These are phyloP conservation scores for Lepus americanus DNA, from an alignment of 2,113 vertebrate genomes.

Conservation along the genomic window DNA sequence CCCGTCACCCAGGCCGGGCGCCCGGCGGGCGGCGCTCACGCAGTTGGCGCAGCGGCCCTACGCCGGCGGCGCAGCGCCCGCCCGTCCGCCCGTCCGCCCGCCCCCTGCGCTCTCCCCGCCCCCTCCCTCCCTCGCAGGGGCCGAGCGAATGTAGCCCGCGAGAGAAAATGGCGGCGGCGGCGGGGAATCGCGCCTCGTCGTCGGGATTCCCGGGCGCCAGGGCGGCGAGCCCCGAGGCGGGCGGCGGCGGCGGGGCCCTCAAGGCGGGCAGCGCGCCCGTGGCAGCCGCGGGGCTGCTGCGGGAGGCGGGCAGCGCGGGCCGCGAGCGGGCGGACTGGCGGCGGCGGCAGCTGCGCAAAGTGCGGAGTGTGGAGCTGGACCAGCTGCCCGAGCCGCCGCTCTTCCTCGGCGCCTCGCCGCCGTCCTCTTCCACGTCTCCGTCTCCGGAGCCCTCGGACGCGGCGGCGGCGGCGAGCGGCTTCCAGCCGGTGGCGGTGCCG, in stretches of 20 bases:
- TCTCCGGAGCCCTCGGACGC: conserved; percentile 76
- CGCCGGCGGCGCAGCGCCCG: conserved; percentile 59
- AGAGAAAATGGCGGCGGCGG: conserved; percentile 95
- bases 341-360: conserved; percentile 92
- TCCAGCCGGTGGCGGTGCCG: conserved; percentile 64
- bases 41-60: conserved; percentile 72
- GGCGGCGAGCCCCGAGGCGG: conserved; percentile 73
- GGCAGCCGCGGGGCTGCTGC: conserved; percentile 74
- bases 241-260: conserved; percentile 66
- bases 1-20: background rate
- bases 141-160: conserved; percentile 89
- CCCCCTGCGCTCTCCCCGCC: conserved; percentile 76
- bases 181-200: conserved; percentile 90
- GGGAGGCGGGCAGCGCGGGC: conserved; percentile 79
- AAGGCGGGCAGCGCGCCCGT: conserved; percentile 70
- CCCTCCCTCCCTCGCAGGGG: conserved; percentile 79
- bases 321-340: conserved; percentile 89
- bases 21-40: conserved; percentile 62
- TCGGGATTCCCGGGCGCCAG: conserved; percentile 85
- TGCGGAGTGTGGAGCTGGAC: conserved; percentile 92
- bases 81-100: background rate
- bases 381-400: conserved; percentile 85
- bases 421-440: conserved; percentile 76
- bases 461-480: conserved; percentile 55
- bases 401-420: conserved; percentile 72